Base-by-base conservation (phyloP, 2,888 invertebrate species). In the Ophion costatus region DNA sequence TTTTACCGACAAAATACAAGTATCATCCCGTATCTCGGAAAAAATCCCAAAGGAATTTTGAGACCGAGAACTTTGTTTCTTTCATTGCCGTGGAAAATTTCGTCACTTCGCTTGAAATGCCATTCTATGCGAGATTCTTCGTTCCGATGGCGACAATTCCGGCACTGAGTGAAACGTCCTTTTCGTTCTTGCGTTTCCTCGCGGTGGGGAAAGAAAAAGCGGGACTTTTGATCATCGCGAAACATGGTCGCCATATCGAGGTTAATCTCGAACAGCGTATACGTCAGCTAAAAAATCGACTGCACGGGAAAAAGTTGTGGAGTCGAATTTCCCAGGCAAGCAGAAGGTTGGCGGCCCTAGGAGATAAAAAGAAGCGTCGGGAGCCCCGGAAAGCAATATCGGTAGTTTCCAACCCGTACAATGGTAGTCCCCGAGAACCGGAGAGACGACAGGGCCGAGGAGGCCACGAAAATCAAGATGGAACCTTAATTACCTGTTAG, bases 401-500 rank as follows among this genome's bases (percentile, higher is more conserved):
- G 63, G 80, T 56, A 63, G 67, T 42, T 66, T 73, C 78, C 67
- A 24, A 64, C 66, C 56, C 38, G 75, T 14, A 38, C 61, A 67
- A 76, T 33, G 67, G 59, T 24, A 76, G 56, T 38, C 7, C 24
- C 11, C 17, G 24, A 33, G 59, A 75, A 42, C 20, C n/a, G 38
- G 59, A 56, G 67, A 42, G 71, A 79, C 38, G 82, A 80, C 70
- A 57, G 67, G 57, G 42, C 29, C 61, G 75, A 82, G 29, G 82
- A 83, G 79, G 84, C 45, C 59, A 74, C 56, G 88, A 84, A 87
- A 87, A 90, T 89, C 88, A 87, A 89, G 89, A 88, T 89, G 88
- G 87, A 87, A 88, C 88, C 89, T 92, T 91, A 92, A 92, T 92
- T 92, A 91, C 86, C 83, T 80, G 86, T 88, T 88, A 89, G 87